phyloP scores from a whole-genome alignment of 2,797 vertebrate species.

The Girardinus metallicus region DNA sequence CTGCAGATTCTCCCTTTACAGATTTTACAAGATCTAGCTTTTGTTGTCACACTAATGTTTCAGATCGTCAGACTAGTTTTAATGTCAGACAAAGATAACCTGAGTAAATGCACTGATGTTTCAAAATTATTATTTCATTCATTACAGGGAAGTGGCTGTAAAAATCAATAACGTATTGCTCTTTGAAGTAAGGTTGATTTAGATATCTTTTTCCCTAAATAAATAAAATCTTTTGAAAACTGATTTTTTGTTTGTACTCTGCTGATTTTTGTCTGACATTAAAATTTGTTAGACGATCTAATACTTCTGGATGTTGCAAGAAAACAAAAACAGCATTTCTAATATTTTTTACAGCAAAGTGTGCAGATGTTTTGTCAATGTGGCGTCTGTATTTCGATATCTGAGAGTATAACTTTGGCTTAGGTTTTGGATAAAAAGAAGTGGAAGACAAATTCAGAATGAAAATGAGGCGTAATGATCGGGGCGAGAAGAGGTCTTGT shows the following conservation, averaged over 20 bases:
- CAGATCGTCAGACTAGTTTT: not conserved
- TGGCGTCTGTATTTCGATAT: slow-evolving; percentile 13
- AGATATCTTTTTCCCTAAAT: not conserved
- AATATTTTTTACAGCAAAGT: not conserved
- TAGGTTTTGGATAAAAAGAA: slow-evolving; percentile 26
- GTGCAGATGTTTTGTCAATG: not conserved
- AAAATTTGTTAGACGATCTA: not conserved
- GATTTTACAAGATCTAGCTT: not conserved
- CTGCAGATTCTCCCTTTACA: not conserved
- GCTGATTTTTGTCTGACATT: not conserved
- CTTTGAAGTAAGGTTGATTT: not conserved
- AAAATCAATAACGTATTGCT: not conserved
- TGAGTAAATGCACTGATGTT: not conserved
- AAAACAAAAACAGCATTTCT: not conserved
- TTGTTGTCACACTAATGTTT: not conserved
- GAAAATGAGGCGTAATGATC: slow-evolving; percentile 38
- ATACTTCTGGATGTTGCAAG: not conserved
- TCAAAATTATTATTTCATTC: not conserved
- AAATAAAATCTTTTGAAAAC: too few relatives aligned
- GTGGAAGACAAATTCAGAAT: slow-evolving; percentile 26
- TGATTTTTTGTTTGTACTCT: not conserved
- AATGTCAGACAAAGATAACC: not conserved
- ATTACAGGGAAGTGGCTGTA: not conserved
- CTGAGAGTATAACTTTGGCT: slow-evolving; percentile 12
- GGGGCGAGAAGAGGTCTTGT: slow-evolving; percentile 31